These are phyloP conservation scores for Vanacampus margaritifer DNA, from an alignment of 2,113 vertebrate genomes.

Conservation along the genomic window DNA sequence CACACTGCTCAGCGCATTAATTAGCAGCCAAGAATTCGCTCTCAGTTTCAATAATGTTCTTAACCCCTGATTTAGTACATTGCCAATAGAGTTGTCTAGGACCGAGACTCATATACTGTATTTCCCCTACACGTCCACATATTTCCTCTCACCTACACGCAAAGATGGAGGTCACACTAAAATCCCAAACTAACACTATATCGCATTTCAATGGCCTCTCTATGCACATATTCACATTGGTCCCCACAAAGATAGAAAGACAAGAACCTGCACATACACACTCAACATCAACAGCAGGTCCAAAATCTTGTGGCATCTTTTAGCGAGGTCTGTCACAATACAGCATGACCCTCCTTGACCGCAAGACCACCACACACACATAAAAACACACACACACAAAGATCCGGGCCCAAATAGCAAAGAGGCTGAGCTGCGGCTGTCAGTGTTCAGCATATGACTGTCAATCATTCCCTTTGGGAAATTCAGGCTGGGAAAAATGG, in stretches of 20 bases:
- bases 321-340: conserved; percentile 46
- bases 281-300: conserved; percentile 16
- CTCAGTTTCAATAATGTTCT: no score
- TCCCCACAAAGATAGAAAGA: not conserved
- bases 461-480: conserved; percentile 64
- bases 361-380: conserved; percentile 11
- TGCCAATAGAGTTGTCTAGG: no score
- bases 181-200: not conserved
- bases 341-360: conserved; percentile 52
- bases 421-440: conserved; percentile 51
- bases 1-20: no score
- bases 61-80: no score
- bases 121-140: no score
- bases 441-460: conserved; percentile 59
- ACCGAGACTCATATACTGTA: no score
- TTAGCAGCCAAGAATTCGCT: no score
- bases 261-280: not conserved
- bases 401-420: conserved; percentile 37
- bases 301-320: conserved; percentile 35
- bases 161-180: not conserved
- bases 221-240: not conserved
- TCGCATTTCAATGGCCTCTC: not conserved
- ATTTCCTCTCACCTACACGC: no score
- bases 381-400: conserved; percentile 18
- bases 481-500: conserved; percentile 27